phyloP scores from a whole-genome alignment of 2,113 vertebrate genomes.

The Barbus barbus region DNA sequence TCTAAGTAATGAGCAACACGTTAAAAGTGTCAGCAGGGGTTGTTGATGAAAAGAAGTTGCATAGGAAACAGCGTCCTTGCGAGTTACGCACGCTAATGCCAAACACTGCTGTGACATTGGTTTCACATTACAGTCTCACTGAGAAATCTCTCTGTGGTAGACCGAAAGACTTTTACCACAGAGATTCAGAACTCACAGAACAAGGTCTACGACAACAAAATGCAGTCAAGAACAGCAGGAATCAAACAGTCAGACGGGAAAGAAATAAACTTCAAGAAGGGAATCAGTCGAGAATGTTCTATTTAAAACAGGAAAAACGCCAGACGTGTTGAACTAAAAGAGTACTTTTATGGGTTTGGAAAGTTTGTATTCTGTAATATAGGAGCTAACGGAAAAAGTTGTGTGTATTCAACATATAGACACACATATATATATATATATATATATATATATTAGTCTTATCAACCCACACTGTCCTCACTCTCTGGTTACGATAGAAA shows the following conservation, averaged over 20 bases:
- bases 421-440: too few relatives aligned
- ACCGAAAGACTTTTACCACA: background rate
- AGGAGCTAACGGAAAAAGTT: too few relatives aligned
- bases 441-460: too few relatives aligned
- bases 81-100: background rate
- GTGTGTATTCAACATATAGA: too few relatives aligned
- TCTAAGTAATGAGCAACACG: background rate
- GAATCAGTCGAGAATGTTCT: background rate
- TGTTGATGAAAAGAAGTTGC: constrained; percentile 10
- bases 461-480: background rate
- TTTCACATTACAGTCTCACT: constrained; percentile 22
- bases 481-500: background rate
- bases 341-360: background rate
- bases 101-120: background rate
- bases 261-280: background rate
- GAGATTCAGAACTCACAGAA: background rate
- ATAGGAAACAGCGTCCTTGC: background rate
- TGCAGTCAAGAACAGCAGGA: background rate
- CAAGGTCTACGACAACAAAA: background rate
- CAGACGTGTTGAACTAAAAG: background rate
- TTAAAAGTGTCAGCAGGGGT: background rate
- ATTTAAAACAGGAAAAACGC: background rate
- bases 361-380: background rate
- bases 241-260: background rate
- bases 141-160: background rate